A percentile compares a stretch with the other conserved stretches of the same genome.
phyloP scores from a whole-genome alignment of 2,888 invertebrate species.

The Carterocephalus palaemon region DNA sequence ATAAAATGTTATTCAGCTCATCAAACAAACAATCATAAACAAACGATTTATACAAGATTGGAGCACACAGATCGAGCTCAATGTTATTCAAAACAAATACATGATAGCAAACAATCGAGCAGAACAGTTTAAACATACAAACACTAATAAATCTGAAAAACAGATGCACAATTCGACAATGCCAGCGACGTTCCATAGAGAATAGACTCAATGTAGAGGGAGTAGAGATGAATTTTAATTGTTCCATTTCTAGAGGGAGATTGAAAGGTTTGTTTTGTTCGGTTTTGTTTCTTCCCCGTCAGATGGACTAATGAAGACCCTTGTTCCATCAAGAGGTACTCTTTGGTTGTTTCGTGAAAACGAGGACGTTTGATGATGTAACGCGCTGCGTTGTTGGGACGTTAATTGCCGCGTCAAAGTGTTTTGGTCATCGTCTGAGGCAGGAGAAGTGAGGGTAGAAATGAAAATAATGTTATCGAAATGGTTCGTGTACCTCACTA shows the following conservation, averaged over 20 bases:
- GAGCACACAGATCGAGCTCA: constrained; percentile 23
- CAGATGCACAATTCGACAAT: constrained; percentile 20
- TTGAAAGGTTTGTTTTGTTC: constrained; percentile 21
- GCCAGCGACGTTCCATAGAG: background rate
- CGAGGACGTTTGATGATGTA: constrained; percentile 18
- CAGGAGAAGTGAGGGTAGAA: no score
- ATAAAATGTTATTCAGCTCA: constrained; percentile 5
- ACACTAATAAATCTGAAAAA: constrained; percentile 25
- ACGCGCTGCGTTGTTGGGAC: constrained; percentile 8
- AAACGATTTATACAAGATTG: constrained; percentile 22
- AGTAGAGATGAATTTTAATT: background rate
- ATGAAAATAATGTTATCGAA: no score
- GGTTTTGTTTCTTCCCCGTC: constrained; percentile 22
- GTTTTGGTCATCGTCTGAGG: no score
- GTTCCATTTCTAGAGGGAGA: constrained; percentile 2
- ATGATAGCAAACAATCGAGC: constrained; percentile 20
- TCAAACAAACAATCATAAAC: constrained; percentile 5
- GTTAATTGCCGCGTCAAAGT: constrained; percentile 17
- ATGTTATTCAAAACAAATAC: constrained; percentile 25
- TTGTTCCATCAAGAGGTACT: constrained; percentile 19
- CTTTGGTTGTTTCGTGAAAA: constrained; percentile 19
- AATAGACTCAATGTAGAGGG: background rate
- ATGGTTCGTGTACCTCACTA: no score
- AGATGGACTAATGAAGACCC: constrained; percentile 25
- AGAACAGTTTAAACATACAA: constrained; percentile 25